Conservation (phyloP, 1,140 invertebrate genomes). For the Saccostrea glomerata region DNA sequence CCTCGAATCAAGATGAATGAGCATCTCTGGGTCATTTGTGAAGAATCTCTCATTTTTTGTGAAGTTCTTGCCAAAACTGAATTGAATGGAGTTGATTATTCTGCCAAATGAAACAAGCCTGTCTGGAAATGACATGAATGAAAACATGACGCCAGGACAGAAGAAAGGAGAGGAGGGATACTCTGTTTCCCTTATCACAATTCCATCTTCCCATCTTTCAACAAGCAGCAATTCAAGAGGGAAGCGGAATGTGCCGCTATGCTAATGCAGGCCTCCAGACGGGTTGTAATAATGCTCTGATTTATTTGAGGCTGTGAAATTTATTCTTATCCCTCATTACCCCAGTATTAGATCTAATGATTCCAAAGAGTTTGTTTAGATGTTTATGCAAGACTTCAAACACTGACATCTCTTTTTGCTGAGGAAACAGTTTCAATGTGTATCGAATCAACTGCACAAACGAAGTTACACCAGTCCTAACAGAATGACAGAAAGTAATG, state of each 20-base stretch:
- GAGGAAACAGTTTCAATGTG: conserved; percentile 4
- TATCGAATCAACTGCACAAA: neutral
- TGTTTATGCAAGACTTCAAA: conserved; percentile 38
- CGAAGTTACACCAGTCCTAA: neutral
- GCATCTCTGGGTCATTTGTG: conserved; percentile 6
- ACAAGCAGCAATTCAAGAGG: conserved; percentile 27
- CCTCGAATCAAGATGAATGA: conserved; percentile 19
- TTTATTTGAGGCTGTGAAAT: conserved; percentile 38
- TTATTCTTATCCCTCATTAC: conserved; percentile 33
- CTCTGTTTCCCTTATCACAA: conserved; percentile 33
- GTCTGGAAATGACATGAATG: conserved; percentile 31
- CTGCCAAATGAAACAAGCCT: conserved; percentile 35
- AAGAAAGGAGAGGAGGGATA: conserved; percentile 9
- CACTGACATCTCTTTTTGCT: conserved; percentile 23
- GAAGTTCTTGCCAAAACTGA: conserved; percentile 31
- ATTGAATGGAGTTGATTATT: conserved; percentile 12
- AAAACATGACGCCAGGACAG: conserved; percentile 26
- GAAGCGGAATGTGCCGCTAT: neutral
- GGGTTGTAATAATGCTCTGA: conserved; percentile 10
- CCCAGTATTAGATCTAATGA: conserved; percentile 28
- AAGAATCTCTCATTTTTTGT: conserved; percentile 1
- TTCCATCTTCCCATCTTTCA: conserved; percentile 33
- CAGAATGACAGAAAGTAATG: neutral
- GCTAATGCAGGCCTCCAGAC: conserved; percentile 14
- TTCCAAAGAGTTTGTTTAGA: conserved; percentile 19